Percentiles rank a stretch among this genome's conserved stretches.
These are phyloP conservation scores for Drosophila sproati DNA, from an alignment of 1,140 invertebrate genomes.

Conservation along the genomic window DNA sequence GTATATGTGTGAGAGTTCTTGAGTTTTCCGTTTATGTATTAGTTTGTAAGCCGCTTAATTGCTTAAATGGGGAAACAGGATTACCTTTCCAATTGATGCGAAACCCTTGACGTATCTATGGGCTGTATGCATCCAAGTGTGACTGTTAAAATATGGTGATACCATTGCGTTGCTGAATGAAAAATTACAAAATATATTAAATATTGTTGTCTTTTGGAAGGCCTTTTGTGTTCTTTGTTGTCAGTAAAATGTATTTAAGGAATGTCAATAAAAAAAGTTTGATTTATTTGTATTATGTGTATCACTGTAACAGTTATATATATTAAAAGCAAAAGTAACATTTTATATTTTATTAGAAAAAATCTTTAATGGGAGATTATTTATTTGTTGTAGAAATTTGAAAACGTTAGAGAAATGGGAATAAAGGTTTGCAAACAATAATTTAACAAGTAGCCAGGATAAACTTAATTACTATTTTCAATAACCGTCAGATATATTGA, in stretches of 20 bases:
- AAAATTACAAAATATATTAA: conserved; percentile 24
- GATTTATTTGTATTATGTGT: background rate
- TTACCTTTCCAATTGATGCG: conserved; percentile 57
- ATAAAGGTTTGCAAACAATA: too few relatives aligned
- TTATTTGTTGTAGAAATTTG: too few relatives aligned
- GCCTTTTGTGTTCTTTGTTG: background rate
- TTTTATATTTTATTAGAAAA: too few relatives aligned
- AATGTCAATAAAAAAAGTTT: background rate
- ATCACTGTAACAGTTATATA: background rate
- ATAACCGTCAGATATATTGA: too few relatives aligned
- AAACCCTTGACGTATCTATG: conserved; percentile 16
- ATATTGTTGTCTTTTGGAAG: background rate
- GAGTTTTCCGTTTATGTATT: conserved; percentile 1
- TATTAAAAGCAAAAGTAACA: too few relatives aligned
- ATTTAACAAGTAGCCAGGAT: too few relatives aligned
- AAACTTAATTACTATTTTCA: too few relatives aligned
- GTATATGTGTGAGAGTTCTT: conserved; percentile 8
- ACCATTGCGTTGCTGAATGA: conserved; percentile 3
- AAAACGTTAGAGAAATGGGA: too few relatives aligned
- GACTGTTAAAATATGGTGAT: background rate
- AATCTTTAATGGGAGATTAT: too few relatives aligned
- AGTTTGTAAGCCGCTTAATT: conserved; percentile 69
- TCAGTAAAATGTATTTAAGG: background rate
- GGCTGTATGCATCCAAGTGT: background rate
- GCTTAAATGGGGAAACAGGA: conserved; percentile 66